Evolutionary conservation across 2,888 invertebrate genomes (phyloP), one percentile per base, ranked within the genome.

Genomic region (Hyposoter didymator): DNA sequence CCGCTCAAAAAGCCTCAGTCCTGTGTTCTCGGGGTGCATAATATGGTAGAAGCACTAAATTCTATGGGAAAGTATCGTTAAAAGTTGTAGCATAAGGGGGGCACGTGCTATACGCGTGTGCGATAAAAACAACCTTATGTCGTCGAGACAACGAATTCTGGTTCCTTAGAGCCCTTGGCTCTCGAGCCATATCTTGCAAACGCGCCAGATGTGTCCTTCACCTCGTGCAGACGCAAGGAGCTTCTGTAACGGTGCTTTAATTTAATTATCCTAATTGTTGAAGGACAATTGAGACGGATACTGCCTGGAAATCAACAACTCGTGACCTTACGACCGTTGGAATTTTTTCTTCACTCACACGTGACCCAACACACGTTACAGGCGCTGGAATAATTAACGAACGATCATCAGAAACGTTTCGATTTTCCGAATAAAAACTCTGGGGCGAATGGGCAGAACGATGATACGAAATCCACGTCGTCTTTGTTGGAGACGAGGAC

Each of bases 51-150:
- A 39, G 32, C 43, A 64, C 49, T 5, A 79, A 19, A 47, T 52
- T 72, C 49, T 70, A 67, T 49, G 35, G 52, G 52, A 52, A 59
- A 55, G 55, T 69, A 69, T 84, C 74, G 84, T 75, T 84, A 62
- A 76, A 55, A 47, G 55, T 66, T 39, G 69, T 55, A 55, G 72
- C 66, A 62, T 69, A 72, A 76, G 74, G 45, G 73, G 66, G 81
- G 73, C 91, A 80, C 91, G 91, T 90, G 91, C 86, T 87, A 87
- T 78, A 90, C 90, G 90, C 91, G 91, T 91, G 91, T 88, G 45
- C 12, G 45, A 66, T 66, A 66, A 32, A 64, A 45, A 67, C 49
- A 12, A 39, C n/a, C 90, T 76, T 52, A 55, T 52, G 64, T 84
- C 59, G 47, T 22, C 47, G 59, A 64, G 52, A 74, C 45, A 78